phyloP scores from a whole-genome alignment of 2,797 vertebrate species.

The Meda fulgida region DNA sequence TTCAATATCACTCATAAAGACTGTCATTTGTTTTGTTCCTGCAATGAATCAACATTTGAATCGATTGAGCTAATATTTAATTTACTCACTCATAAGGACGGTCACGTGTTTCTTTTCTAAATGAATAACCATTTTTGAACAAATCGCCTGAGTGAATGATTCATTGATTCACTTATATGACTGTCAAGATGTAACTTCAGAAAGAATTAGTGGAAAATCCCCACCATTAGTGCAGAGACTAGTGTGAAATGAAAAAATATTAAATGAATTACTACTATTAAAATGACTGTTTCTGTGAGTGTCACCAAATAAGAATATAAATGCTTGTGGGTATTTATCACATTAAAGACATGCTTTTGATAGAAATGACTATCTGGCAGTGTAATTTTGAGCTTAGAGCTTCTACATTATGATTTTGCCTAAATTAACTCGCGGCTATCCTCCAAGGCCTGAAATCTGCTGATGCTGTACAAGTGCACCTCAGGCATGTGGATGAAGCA shows the following conservation, averaged over 20 bases:
- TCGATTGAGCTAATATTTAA: neutral
- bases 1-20: neutral
- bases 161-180: neutral
- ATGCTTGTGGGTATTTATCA: constrained; percentile 1
- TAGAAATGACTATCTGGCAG: neutral
- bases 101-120: neutral
- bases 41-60: neutral
- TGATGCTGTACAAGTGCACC: constrained; percentile 20
- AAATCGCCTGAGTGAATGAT: neutral
- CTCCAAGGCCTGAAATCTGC: constrained; percentile 39
- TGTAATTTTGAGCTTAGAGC: constrained; percentile 17
- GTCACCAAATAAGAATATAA: neutral
- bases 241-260: neutral
- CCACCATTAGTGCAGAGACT: neutral
- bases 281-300: neutral
- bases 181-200: neutral
- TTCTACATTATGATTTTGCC: constrained; percentile 32
- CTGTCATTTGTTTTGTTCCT: neutral
- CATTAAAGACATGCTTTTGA: neutral
- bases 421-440: constrained; percentile 24
- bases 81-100: no score
- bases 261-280: neutral
- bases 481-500: constrained; percentile 24
- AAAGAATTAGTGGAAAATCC: neutral
- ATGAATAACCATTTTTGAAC: neutral